phyloP scores from a whole-genome alignment of 2,888 invertebrate genomes.

The Chrysodeixis includens region DNA sequence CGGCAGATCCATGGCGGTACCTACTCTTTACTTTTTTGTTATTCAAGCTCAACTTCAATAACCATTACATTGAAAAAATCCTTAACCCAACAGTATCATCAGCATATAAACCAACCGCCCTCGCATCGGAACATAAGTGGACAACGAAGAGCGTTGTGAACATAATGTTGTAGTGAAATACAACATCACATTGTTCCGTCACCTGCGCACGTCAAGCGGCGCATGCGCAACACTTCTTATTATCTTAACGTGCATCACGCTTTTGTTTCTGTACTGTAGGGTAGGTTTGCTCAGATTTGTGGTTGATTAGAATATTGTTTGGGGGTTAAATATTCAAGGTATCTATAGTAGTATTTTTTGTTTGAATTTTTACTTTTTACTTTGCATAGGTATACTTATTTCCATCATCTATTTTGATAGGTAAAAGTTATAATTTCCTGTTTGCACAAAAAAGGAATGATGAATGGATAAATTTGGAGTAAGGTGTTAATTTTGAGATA shows the following conservation, averaged over 20 bases:
- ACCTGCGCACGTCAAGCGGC: slow-evolving; percentile 64
- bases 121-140: slow-evolving; percentile 83
- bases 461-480: no score
- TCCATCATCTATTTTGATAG: no score
- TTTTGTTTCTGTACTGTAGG: slow-evolving; percentile 36
- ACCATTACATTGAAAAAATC: no score
- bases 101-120: slow-evolving; percentile 67
- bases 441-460: no score
- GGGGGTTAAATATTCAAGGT: background rate
- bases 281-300: background rate
- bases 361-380: no score
- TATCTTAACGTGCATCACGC: slow-evolving; percentile 53
- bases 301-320: background rate
- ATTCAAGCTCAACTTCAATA: no score
- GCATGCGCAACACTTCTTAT: slow-evolving; percentile 55
- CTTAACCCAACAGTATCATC: background rate
- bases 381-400: no score
- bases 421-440: no score
- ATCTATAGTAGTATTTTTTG: no score
- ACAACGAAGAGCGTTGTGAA: slow-evolving; percentile 86
- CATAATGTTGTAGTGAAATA: slow-evolving; percentile 89
- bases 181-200: slow-evolving; percentile 88
- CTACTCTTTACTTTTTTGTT: no score
- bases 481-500: no score
- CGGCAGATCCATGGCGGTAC: no score